phyloP scores from a whole-genome alignment of 2,888 invertebrate species.

The Dioctria rufipes region DNA sequence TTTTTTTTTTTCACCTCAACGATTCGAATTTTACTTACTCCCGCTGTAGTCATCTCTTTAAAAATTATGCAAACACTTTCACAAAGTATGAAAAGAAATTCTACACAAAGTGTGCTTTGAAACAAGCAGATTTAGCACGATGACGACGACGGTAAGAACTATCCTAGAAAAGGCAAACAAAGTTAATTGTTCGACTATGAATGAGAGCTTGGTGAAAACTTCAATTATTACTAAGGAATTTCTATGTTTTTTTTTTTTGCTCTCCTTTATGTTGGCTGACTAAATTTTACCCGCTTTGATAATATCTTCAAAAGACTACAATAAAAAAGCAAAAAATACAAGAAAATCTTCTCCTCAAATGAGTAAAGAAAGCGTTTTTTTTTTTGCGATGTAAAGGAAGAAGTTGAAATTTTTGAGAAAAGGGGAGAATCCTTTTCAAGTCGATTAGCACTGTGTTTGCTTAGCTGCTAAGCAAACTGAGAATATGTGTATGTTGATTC shows the following conservation, averaged over 20 bases:
- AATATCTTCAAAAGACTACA: not conserved
- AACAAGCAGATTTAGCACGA: no score
- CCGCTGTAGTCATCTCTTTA: no score
- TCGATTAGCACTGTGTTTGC: slow-evolving; percentile 30
- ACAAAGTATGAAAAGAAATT: no score
- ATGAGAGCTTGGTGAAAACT: slow-evolving; percentile 9
- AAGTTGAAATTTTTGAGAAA: not conserved
- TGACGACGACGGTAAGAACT: no score
- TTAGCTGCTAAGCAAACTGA: not conserved
- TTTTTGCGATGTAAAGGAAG: not conserved
- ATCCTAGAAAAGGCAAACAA: slow-evolving; percentile 26
- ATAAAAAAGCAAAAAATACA: no score
- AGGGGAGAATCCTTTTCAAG: slow-evolving; percentile 15
- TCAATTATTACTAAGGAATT: slow-evolving; percentile 25
- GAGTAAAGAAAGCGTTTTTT: slow-evolving; percentile 4
- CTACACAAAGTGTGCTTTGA: no score
- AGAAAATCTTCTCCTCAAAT: slow-evolving; percentile 19
- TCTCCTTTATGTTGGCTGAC: slow-evolving; percentile 9
- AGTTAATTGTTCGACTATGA: slow-evolving; percentile 27
- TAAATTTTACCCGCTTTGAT: slow-evolving; percentile 26
- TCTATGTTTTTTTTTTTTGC: not conserved
- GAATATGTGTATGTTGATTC: no score
- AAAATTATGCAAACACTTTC: no score
- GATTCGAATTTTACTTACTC: no score
- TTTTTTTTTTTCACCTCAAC: no score